A percentile compares a stretch with the other conserved stretches of the same genome.
Evolutionary conservation across 2,113 vertebrate species (phyloP).

Genomic region (Alethe diademata): DNA sequence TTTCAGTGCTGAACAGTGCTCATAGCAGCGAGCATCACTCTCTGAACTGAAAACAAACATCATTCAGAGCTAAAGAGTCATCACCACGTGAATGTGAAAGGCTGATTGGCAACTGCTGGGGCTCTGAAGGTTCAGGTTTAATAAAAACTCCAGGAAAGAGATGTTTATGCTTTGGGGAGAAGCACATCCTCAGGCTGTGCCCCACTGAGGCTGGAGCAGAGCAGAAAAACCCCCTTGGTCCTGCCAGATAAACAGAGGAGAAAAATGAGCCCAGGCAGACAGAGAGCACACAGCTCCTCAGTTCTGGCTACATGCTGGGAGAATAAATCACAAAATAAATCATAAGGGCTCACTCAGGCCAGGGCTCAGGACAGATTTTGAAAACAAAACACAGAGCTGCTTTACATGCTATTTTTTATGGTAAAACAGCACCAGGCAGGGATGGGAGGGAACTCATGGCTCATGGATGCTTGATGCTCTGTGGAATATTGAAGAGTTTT

Average conservation of each 20-base stretch:
- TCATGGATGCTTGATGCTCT: neutral
- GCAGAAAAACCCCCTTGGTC: neutral
- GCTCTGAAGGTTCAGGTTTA: neutral
- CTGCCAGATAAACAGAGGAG: neutral
- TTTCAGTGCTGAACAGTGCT: neutral
- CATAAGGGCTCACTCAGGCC: neutral
- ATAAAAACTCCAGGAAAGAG: neutral
- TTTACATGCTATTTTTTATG: neutral
- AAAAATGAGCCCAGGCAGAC: neutral
- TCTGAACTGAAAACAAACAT: neutral
- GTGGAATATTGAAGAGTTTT: neutral
- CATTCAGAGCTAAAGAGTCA: neutral
- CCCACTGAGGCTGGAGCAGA: slow-evolving; percentile 25
- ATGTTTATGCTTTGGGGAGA: neutral
- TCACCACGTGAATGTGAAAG: neutral
- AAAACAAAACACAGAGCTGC: neutral
- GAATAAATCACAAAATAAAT: neutral
- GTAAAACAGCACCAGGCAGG: neutral
- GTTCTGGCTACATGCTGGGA: neutral
- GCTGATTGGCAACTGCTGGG: neutral
- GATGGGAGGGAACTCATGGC: neutral
- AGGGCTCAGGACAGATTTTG: neutral
- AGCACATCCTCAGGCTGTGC: neutral
- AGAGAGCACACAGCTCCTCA: neutral
- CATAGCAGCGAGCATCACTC: neutral